Percentiles rank a stretch among this genome's conserved stretches.
Evolutionary conservation across 2,113 vertebrate genomes (phyloP).

Genomic region (Pelodiscus sinensis): DNA sequence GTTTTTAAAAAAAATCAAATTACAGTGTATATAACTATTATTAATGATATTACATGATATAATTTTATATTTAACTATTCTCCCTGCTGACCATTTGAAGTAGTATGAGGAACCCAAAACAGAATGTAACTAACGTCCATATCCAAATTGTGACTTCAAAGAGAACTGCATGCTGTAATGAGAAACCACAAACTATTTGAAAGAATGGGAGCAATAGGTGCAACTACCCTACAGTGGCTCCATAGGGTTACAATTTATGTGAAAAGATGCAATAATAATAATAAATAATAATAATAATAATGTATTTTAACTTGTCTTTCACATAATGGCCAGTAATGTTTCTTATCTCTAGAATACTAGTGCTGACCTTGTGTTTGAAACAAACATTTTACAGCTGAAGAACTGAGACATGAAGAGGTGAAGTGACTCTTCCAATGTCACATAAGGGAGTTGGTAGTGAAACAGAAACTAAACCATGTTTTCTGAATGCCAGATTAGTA

Average conservation of each 20-base stretch:
- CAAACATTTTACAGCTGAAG: too few species aligned
- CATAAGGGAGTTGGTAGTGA: too few species aligned
- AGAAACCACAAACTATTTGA: not conserved
- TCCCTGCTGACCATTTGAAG: not conserved
- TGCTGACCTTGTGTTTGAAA: not conserved
- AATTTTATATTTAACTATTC: fast-evolving
- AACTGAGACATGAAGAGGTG: too few species aligned
- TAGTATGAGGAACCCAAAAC: not conserved
- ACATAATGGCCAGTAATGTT: not conserved
- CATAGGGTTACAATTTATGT: not conserved
- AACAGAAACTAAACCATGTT: too few species aligned
- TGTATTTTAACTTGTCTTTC: fast-evolving
- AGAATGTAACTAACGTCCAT: not conserved
- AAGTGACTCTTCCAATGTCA: too few species aligned
- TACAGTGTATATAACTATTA: not conserved
- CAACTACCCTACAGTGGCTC: not conserved
- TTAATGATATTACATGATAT: too few species aligned
- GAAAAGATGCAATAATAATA: not conserved
- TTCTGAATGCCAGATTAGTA: too few species aligned
- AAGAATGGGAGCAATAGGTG: fast-evolving
- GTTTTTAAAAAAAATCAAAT: not conserved
- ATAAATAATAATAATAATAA: not conserved
- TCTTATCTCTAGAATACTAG: not conserved
- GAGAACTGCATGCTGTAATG: not conserved
- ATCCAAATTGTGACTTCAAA: not conserved